phyloP scores from a whole-genome alignment of 2,888 invertebrate genomes.

The Therioaphis trifolii region DNA sequence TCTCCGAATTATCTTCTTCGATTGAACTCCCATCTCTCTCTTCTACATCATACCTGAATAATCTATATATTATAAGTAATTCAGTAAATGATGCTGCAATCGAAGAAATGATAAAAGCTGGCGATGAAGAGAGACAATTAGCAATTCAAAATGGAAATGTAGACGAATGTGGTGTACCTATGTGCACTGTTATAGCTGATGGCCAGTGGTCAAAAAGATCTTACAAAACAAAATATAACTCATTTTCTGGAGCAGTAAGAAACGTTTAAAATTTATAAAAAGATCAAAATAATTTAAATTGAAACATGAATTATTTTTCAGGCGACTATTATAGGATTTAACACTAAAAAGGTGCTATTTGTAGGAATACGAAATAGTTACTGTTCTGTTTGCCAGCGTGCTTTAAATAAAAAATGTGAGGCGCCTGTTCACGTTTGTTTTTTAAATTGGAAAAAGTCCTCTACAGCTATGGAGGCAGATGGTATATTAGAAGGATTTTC shows the following conservation, averaged over 20 bases:
- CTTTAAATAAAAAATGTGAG: no score
- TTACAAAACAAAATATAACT: conserved; percentile 64
- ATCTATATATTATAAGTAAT: not conserved
- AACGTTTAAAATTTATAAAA: conserved; percentile 1
- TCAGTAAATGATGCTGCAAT: conserved; percentile 12
- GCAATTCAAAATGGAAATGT: conserved; percentile 65
- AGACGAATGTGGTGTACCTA: conserved; percentile 66
- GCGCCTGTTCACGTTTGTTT: no score
- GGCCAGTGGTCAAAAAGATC: conserved; percentile 65
- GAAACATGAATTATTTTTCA: no score
- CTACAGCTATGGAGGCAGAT: no score
- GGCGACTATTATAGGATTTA: no score
- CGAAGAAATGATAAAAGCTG: conserved; percentile 31
- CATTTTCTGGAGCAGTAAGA: conserved; percentile 50
- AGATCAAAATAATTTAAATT: not conserved
- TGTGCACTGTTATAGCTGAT: no score
- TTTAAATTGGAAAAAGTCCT: no score
- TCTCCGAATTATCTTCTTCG: conserved; percentile 3
- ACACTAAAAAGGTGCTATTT: no score
- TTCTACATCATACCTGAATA: not conserved
- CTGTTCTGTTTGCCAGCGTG: no score
- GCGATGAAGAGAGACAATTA: conserved; percentile 44
- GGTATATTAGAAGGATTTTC: no score
- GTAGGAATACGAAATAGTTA: no score
- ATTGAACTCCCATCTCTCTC: conserved; percentile 17